These are phyloP conservation scores for Dicranocentrus wangi DNA, from an alignment of 2,888 invertebrate genomes.

Conservation along the genomic window DNA sequence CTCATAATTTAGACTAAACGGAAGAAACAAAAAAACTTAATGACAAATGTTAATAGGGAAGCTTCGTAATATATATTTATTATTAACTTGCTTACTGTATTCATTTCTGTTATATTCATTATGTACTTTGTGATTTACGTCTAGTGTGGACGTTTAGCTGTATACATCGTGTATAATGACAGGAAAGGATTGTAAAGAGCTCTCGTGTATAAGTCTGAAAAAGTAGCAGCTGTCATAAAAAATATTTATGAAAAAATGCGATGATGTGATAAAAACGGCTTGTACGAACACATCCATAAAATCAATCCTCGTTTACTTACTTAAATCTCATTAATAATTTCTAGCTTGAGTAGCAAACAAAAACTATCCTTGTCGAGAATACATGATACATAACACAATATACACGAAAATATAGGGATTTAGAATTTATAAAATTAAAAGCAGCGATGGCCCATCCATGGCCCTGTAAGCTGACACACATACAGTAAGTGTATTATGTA, in stretches of 20 bases:
- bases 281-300: neutral
- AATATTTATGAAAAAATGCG: conserved; percentile 2
- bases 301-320: conserved; percentile 10
- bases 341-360: neutral
- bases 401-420: too few species aligned
- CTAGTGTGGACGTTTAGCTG: neutral
- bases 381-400: too few species aligned
- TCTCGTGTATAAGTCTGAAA: too few species aligned
- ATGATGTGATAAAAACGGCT: conserved; percentile 5
- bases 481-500: too few species aligned
- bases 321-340: conserved; percentile 4
- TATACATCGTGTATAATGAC: neutral
- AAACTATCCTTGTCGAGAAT: too few species aligned
- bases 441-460: too few species aligned
- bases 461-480: too few species aligned
- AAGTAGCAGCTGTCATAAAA: conserved; percentile 3
- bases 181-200: too few species aligned
- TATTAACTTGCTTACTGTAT: conserved; percentile 11
- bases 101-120: neutral
- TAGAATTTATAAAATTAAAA: too few species aligned
- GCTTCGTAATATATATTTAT: conserved; percentile 28
- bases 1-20: conserved; percentile 46
- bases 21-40: conserved; percentile 41
- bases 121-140: neutral
- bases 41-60: conserved; percentile 33